Conservation (phyloP, 2,113 vertebrate genomes). For the Dasypus novemcinctus region DNA sequence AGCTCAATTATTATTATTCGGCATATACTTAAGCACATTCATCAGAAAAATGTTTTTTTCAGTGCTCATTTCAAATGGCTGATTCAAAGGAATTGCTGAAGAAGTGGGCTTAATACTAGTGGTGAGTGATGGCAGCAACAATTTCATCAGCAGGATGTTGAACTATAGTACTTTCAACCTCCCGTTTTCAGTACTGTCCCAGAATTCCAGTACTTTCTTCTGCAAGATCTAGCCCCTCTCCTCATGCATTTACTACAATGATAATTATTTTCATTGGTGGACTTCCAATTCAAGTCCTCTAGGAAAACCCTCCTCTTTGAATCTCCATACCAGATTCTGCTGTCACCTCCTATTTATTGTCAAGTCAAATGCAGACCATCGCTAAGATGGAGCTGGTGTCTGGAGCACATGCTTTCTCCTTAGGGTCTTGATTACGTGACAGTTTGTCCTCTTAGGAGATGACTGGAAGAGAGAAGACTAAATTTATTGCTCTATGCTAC, state of each 20-base stretch:
- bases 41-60: not conserved
- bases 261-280: not conserved
- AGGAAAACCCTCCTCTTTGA: not conserved
- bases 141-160: not conserved
- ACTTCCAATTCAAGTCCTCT: not conserved
- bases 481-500: not conserved
- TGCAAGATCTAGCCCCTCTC: not conserved
- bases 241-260: not conserved
- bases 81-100: not conserved
- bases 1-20: not conserved
- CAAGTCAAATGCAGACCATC: constrained; percentile 10
- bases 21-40: not conserved
- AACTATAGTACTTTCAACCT: not conserved
- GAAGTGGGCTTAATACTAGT: not conserved
- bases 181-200: not conserved
- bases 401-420: constrained; percentile 54
- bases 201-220: not conserved
- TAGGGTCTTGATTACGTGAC: constrained; percentile 58
- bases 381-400: constrained; percentile 40
- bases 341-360: constrained; percentile 54
- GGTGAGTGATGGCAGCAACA: rapidly evolving
- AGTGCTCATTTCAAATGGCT: not conserved
- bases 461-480: not conserved
- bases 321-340: constrained; percentile 23
- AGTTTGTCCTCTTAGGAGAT: constrained; percentile 55